Evolutionary conservation across 2,888 invertebrate species (phyloP).

Genomic region (Idaea straminata): DNA sequence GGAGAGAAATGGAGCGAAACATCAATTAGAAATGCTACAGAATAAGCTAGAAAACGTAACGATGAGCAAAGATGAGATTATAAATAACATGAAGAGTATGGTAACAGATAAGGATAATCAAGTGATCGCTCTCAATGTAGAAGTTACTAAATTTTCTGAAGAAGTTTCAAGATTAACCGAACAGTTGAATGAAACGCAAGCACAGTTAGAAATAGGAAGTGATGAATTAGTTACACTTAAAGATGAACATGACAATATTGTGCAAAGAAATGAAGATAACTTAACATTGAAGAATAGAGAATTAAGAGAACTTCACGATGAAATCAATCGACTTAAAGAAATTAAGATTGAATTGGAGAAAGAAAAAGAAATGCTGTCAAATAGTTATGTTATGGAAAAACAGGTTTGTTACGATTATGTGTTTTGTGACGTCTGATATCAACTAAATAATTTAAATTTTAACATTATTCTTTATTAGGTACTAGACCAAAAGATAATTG

Average conservation of each 20-base stretch:
- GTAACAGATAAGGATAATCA: slow-evolving; percentile 56
- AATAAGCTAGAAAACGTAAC: slow-evolving; percentile 64
- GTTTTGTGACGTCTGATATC: slow-evolving; percentile 33
- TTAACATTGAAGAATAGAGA: slow-evolving; percentile 54
- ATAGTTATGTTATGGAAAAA: slow-evolving; percentile 43
- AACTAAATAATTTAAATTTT: background rate
- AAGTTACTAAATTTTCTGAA: slow-evolving; percentile 55
- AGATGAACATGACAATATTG: slow-evolving; percentile 54
- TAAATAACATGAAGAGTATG: slow-evolving; percentile 50
- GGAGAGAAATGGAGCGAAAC: slow-evolving; percentile 59
- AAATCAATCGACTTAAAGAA: slow-evolving; percentile 40
- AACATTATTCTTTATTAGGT: slow-evolving; percentile 48
- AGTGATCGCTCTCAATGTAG: slow-evolving; percentile 58
- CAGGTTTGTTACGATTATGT: slow-evolving; percentile 54
- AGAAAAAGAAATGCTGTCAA: slow-evolving; percentile 41
- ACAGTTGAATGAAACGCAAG: slow-evolving; percentile 56
- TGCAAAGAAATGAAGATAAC: slow-evolving; percentile 44
- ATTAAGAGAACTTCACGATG: slow-evolving; percentile 47
- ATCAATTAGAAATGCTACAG: slow-evolving; percentile 55
- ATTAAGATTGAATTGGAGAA: slow-evolving; percentile 34
- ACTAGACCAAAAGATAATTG: slow-evolving; percentile 44
- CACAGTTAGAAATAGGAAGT: slow-evolving; percentile 61
- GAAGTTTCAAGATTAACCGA: slow-evolving; percentile 51
- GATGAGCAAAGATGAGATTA: slow-evolving; percentile 53
- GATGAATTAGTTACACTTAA: slow-evolving; percentile 53